Conservation (phyloP, 2,113 vertebrate species). For the Carassius carassius region DNA sequence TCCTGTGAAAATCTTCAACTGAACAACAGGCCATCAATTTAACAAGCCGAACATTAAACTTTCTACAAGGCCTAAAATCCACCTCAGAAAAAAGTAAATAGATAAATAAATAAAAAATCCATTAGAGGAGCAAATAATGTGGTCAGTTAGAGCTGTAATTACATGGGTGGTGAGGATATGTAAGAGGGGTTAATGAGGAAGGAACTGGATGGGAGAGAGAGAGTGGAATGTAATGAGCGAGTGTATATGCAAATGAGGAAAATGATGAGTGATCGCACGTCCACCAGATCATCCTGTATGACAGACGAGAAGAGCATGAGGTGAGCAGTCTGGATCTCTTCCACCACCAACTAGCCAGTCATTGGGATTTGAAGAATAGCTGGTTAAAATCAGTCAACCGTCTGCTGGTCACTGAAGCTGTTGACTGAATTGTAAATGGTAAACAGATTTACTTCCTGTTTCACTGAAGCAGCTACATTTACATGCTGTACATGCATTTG, state of each 20-base stretch:
- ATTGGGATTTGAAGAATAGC: background rate
- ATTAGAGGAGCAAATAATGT: constrained; percentile 24
- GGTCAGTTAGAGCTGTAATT: constrained; percentile 40
- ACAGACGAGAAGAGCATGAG: background rate
- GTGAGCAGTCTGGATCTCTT: background rate
- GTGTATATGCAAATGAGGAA: constrained; percentile 34
- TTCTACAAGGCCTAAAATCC: constrained; percentile 23
- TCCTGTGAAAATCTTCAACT: constrained; percentile 5
- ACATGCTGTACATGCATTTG: too few relatives aligned
- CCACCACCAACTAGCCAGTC: background rate
- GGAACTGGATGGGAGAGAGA: background rate
- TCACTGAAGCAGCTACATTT: too few relatives aligned
- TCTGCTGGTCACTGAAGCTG: background rate
- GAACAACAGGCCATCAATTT: constrained; percentile 6
- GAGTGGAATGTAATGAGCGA: background rate
- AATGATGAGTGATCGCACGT: background rate
- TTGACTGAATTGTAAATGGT: background rate
- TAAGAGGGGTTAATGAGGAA: constrained; percentile 32
- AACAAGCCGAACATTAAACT: constrained; percentile 14
- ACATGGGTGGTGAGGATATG: background rate
- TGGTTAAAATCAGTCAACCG: background rate
- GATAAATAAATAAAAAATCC: background rate
- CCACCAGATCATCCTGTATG: background rate
- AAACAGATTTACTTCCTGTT: too few relatives aligned
- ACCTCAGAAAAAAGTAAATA: background rate